Conservation (phyloP, 2,888 invertebrate species). For the Epinotia demarniana region DNA sequence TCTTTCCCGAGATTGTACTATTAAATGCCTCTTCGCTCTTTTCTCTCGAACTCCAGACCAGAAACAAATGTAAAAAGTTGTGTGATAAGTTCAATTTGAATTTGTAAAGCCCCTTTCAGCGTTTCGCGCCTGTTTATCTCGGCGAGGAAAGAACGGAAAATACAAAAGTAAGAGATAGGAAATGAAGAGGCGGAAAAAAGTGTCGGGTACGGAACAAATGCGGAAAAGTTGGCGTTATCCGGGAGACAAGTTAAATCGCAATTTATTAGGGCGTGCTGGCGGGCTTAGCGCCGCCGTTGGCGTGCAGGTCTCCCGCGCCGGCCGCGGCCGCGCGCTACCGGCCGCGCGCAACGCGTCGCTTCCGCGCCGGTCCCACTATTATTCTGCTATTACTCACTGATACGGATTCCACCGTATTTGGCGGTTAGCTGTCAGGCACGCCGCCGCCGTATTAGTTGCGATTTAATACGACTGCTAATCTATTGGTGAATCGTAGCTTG, state of each 20-base stretch:
- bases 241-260: constrained; percentile 85
- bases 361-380: constrained; percentile 47
- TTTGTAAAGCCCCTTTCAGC: constrained; percentile 85
- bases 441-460: not conserved
- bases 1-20: constrained; percentile 84
- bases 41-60: constrained; percentile 82
- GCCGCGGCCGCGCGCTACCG: constrained; percentile 46
- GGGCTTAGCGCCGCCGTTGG: constrained; percentile 66
- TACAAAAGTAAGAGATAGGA: constrained; percentile 85
- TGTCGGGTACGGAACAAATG: constrained; percentile 83
- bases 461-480: constrained; percentile 12
- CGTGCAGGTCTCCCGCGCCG: constrained; percentile 50
- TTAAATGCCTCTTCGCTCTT: constrained; percentile 84
- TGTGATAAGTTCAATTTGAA: constrained; percentile 85
- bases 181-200: constrained; percentile 85
- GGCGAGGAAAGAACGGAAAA: constrained; percentile 81
- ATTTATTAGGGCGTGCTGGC: constrained; percentile 82
- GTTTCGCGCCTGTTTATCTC: constrained; percentile 85
- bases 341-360: constrained; percentile 44
- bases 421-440: constrained; percentile 26
- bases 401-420: constrained; percentile 39
- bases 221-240: constrained; percentile 84
- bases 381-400: constrained; percentile 51
- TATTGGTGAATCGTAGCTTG: not conserved
- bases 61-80: constrained; percentile 86